These are phyloP conservation scores for Elysia chlorotica DNA, from an alignment of 1,140 invertebrate genomes.

Conservation along the genomic window DNA sequence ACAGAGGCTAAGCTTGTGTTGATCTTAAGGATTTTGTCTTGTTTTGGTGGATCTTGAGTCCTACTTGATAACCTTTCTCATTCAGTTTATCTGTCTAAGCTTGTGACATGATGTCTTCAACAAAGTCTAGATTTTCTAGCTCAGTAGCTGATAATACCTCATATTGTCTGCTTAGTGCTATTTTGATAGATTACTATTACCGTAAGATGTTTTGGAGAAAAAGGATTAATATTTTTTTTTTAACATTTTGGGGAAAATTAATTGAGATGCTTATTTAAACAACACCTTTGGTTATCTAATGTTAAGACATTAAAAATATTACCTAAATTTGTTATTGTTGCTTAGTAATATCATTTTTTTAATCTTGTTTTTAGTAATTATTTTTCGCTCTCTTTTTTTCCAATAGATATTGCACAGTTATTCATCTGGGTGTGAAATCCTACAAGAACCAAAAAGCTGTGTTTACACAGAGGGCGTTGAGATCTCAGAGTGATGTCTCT, in stretches of 20 bases:
- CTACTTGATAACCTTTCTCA: too few relatives aligned
- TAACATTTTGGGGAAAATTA: neutral
- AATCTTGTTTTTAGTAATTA: neutral
- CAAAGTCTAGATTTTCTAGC: too few relatives aligned
- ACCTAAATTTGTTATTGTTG: neutral
- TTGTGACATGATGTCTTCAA: too few relatives aligned
- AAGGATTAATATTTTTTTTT: neutral
- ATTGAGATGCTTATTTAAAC: neutral
- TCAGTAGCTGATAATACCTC: too few relatives aligned
- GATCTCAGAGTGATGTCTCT: conserved; percentile 42
- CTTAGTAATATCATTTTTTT: neutral
- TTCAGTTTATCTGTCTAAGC: too few relatives aligned
- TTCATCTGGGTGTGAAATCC: conserved; percentile 26
- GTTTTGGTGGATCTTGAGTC: too few relatives aligned
- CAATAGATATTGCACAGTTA: conserved; percentile 35
- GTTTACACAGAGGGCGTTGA: conserved; percentile 26
- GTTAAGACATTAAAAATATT: neutral
- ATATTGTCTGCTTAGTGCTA: too few relatives aligned
- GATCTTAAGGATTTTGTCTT: too few relatives aligned
- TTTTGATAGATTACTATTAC: too few relatives aligned
- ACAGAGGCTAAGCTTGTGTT: too few relatives aligned
- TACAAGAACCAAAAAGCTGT: conserved; percentile 12
- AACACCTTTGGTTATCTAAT: neutral
- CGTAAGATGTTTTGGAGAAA: too few relatives aligned
- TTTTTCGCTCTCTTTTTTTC: neutral